Evolutionary conservation across 2,888 invertebrate species (phyloP).

Genomic region (Uropetala carovei): DNA sequence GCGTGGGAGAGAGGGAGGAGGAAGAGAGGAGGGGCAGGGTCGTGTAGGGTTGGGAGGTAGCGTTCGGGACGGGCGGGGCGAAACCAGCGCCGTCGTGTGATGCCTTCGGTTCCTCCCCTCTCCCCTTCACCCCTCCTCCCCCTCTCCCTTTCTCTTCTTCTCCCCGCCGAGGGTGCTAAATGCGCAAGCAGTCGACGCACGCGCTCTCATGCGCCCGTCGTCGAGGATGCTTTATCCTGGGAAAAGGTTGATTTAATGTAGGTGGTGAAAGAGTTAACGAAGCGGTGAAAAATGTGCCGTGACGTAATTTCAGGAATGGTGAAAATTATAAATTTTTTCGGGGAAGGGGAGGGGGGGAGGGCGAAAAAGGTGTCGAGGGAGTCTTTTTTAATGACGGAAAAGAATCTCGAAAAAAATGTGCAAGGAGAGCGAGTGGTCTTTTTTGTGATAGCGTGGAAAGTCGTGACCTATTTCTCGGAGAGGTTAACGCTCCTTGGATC

Average conservation of each 20-base stretch:
- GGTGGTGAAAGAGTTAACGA: neutral
- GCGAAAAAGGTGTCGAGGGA: constrained; percentile 7
- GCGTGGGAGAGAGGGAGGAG: neutral
- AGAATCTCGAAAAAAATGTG: constrained; percentile 37
- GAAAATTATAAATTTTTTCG: neutral
- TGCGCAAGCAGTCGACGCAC: neutral
- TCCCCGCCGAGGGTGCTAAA: neutral
- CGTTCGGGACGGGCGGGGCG: constrained; percentile 20
- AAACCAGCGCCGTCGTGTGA: neutral
- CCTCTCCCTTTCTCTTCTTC: neutral
- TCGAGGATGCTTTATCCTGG: neutral
- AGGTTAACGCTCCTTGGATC: constrained; percentile 49
- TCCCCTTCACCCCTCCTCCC: neutral
- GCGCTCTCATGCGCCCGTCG: constrained; percentile 26
- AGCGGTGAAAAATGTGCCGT: neutral
- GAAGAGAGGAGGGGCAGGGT: neutral
- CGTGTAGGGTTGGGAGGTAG: neutral
- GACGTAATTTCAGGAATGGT: constrained; percentile 36
- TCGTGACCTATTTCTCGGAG: constrained; percentile 51
- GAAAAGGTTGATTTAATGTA: neutral
- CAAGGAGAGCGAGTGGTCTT: constrained; percentile 12
- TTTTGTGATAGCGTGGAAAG: neutral
- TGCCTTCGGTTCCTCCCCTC: neutral
- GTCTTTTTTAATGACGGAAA: neutral
- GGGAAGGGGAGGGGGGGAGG: too few species aligned